Evolutionary conservation across 2,797 vertebrate species (phyloP).

Genomic region (Orientallactaga sibirica): DNA sequence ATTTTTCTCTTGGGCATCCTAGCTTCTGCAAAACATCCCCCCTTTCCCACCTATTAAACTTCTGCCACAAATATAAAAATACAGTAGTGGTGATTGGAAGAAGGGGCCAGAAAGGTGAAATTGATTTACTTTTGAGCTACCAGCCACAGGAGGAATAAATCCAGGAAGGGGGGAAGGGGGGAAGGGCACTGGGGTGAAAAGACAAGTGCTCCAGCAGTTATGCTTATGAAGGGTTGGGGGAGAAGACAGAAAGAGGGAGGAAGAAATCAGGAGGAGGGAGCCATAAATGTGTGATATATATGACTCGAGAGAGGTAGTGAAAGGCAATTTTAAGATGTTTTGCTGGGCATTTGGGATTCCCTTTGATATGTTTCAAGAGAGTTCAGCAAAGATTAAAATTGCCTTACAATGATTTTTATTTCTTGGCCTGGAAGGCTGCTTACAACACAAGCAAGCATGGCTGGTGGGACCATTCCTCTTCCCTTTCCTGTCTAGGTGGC

Average conservation of each 20-base stretch:
- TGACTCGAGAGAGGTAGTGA: background rate
- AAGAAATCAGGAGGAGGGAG: background rate
- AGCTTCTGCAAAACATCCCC: constrained; percentile 6
- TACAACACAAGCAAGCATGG: background rate
- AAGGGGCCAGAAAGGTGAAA: constrained; percentile 36
- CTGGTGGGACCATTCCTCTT: rapidly evolving
- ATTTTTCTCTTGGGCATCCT: constrained; percentile 51
- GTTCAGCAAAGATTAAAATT: constrained; percentile 61
- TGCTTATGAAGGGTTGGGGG: constrained; percentile 52
- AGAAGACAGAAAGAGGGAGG: background rate
- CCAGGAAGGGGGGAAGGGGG: background rate
- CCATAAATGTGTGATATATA: background rate
- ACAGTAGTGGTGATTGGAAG: constrained; percentile 51
- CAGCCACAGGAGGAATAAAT: constrained; percentile 54
- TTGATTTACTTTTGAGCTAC: constrained; percentile 63
- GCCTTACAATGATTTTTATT: constrained; percentile 33
- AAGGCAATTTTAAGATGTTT: constrained; percentile 56
- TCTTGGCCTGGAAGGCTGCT: background rate
- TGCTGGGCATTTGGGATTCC: constrained; percentile 63
- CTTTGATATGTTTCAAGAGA: constrained; percentile 50
- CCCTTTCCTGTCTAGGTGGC: background rate
- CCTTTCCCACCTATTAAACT: constrained; percentile 51
- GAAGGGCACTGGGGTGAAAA: background rate
- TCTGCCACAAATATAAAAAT: constrained; percentile 65
- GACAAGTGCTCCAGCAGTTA: background rate